A percentile compares a stretch with the other conserved stretches of the same genome.
These are phyloP conservation scores for Drosophila neutralis DNA, from an alignment of 2,888 invertebrate genomes.

Conservation along the genomic window DNA sequence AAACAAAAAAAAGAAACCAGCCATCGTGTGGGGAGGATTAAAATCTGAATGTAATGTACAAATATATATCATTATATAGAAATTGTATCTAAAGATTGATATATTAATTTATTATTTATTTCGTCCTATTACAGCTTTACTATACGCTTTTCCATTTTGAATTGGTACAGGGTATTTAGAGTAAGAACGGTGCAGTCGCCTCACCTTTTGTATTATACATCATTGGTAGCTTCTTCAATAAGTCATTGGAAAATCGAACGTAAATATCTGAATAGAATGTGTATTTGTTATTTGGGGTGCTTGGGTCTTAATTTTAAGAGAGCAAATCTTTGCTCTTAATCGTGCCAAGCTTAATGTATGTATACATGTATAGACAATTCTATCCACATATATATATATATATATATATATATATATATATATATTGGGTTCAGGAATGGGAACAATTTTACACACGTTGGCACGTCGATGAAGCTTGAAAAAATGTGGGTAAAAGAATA, in stretches of 20 bases:
- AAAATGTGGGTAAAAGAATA: constrained; percentile 30
- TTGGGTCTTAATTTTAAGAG: constrained; percentile 5
- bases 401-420: not conserved
- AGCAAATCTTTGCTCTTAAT: constrained; percentile 1
- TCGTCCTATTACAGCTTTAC: not conserved
- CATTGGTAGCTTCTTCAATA: not conserved
- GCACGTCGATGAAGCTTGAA: constrained; percentile 10
- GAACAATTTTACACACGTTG: constrained; percentile 18
- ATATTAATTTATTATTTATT: not conserved
- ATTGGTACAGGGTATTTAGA: not conserved
- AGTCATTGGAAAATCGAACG: not conserved
- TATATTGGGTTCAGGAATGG: not conserved
- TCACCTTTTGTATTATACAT: not conserved
- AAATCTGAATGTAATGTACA: constrained; percentile 1
- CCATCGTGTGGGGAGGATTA: not conserved
- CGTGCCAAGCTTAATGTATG: not conserved
- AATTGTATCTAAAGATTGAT: not conserved
- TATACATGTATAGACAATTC: not conserved
- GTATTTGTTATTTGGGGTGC: not conserved
- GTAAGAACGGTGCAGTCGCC: not conserved
- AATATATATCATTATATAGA: not conserved
- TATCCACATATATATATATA: not conserved
- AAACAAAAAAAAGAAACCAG: constrained; percentile 28
- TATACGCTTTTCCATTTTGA: not conserved
- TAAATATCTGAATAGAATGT: not conserved